phyloP scores from a whole-genome alignment of 2,113 vertebrate species.

The Athene cunicularia region DNA sequence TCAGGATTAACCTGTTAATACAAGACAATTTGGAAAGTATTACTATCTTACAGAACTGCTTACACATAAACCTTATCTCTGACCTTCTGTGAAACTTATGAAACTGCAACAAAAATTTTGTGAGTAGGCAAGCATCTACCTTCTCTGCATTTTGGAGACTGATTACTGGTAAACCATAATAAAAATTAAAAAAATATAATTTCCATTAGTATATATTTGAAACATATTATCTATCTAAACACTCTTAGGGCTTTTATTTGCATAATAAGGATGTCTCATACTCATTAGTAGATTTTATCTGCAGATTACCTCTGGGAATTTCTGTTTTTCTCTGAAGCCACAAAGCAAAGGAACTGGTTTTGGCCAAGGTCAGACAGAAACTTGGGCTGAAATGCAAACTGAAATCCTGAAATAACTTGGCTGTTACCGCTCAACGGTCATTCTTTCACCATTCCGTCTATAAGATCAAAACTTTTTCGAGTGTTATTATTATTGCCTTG shows the following conservation, averaged over 20 bases:
- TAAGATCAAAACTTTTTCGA: rapidly evolving
- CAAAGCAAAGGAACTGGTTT: not conserved
- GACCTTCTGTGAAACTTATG: not conserved
- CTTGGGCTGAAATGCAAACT: not conserved
- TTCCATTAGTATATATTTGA: not conserved
- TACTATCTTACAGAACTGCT: not conserved
- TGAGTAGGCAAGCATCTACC: not conserved
- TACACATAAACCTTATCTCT: not conserved
- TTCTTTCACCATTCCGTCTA: not conserved
- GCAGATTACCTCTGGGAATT: not conserved
- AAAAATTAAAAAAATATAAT: not conserved
- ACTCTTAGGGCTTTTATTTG: not conserved
- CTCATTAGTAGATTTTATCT: not conserved
- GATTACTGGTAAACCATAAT: not conserved
- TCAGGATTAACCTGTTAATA: not conserved
- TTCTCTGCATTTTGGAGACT: not conserved
- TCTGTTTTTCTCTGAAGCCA: not conserved
- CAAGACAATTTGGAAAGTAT: not conserved
- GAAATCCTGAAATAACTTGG: not conserved
- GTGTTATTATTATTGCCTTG: not conserved
- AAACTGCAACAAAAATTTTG: not conserved
- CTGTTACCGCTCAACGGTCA: not conserved
- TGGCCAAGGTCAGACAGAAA: not conserved
- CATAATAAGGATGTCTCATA: not conserved
- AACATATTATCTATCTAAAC: not conserved